These are phyloP conservation scores for Mormyrops attenuatus DNA, from an alignment of 2,797 vertebrate species.

Conservation along the genomic window DNA sequence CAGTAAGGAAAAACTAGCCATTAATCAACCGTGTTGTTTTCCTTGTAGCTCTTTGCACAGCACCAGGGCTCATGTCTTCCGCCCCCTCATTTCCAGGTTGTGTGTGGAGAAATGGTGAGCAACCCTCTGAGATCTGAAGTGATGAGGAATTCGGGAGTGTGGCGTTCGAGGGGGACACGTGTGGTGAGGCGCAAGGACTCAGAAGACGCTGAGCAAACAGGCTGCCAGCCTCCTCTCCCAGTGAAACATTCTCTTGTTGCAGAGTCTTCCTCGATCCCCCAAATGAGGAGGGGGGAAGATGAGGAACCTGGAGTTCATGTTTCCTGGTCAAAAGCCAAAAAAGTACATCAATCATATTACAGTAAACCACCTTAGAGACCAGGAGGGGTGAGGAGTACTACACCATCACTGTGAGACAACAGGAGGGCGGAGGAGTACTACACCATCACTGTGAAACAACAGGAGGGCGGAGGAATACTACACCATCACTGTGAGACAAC, in stretches of 20 bases:
- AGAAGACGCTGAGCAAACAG: slow-evolving; percentile 22
- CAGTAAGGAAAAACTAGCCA: not conserved
- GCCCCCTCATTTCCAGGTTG: not conserved
- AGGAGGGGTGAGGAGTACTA: not conserved
- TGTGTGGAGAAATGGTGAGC: slow-evolving; percentile 12
- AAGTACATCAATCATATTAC: not conserved
- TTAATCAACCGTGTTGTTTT: not conserved
- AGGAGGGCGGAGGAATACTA: not conserved
- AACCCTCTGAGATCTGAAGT: not conserved
- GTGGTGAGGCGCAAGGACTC: not conserved
- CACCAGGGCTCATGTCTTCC: not conserved
- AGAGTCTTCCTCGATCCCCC: not conserved
- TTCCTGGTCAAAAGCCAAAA: slow-evolving; percentile 4
- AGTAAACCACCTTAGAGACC: not conserved
- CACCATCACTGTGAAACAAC: not conserved
- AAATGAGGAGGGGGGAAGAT: not conserved
- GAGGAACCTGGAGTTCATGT: not conserved
- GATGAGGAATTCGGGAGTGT: not conserved
- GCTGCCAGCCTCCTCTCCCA: not conserved
- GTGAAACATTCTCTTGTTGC: not conserved
- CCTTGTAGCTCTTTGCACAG: not conserved
- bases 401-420: not conserved
- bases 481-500: not conserved
- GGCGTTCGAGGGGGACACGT: not conserved
- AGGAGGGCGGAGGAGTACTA: not conserved